phyloP scores from a whole-genome alignment of 2,113 vertebrate genomes.

The Perca schrenkii region DNA sequence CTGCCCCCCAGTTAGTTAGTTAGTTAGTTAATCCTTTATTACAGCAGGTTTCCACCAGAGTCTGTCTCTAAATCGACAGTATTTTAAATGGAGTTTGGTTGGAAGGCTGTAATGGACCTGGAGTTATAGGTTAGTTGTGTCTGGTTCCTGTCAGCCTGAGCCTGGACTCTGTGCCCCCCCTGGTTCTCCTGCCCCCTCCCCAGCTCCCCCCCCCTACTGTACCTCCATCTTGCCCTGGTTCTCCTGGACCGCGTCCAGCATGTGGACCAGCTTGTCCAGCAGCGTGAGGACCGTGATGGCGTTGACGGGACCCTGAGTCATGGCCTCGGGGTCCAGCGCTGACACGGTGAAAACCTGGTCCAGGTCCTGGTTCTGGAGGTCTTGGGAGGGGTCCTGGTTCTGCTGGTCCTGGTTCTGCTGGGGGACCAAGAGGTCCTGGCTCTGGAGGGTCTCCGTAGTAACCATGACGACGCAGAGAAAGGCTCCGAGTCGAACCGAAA shows the following conservation, averaged over 20 bases:
- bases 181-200: too few species aligned
- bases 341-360: slow-evolving; percentile 53
- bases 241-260: slow-evolving; percentile 93
- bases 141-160: too few species aligned
- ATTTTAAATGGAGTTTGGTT: too few species aligned
- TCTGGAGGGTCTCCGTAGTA: slow-evolving; percentile 76
- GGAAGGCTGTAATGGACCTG: too few species aligned
- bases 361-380: slow-evolving; percentile 33
- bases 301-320: slow-evolving; percentile 87
- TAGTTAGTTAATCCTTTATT: too few species aligned
- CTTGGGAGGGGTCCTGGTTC: neutral
- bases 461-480: slow-evolving; percentile 61
- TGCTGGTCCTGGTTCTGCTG: slow-evolving; percentile 25
- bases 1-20: too few species aligned
- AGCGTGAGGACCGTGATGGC: slow-evolving; percentile 95
- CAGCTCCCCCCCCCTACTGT: too few species aligned
- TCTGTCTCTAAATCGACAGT: too few species aligned
- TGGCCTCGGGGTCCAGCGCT: slow-evolving; percentile 53
- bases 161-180: too few species aligned
- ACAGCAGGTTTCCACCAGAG: too few species aligned
- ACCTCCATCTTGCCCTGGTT: slow-evolving; percentile 94
- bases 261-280: slow-evolving; percentile 95
- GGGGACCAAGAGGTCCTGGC: slow-evolving; percentile 83
- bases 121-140: too few species aligned
- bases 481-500: neutral